These are phyloP conservation scores for Halichoerus grypus DNA, from an alignment of 2,113 vertebrate genomes.

Conservation along the genomic window DNA sequence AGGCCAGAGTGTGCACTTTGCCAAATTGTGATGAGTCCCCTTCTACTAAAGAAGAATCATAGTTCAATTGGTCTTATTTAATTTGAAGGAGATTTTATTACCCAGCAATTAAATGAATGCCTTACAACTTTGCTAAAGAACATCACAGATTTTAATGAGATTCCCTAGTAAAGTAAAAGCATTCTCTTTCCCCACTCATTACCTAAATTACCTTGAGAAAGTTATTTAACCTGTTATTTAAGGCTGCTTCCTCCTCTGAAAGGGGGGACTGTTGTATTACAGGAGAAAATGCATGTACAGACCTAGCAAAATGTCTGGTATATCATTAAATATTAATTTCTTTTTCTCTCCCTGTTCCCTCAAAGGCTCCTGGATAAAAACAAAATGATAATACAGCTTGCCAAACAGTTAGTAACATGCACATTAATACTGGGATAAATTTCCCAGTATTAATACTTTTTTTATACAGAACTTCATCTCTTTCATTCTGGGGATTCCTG, in stretches of 20 bases:
- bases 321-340: conserved; percentile 30
- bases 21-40: background rate
- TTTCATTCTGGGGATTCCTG: background rate
- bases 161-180: background rate
- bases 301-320: conserved; percentile 43
- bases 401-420: background rate
- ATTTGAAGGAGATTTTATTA: conserved; percentile 65
- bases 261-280: background rate
- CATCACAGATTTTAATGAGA: conserved; percentile 61
- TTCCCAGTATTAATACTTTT: background rate
- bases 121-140: conserved; percentile 63
- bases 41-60: conserved; percentile 33
- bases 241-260: conserved; percentile 56
- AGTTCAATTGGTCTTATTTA: conserved; percentile 55
- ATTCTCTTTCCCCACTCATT: conserved; percentile 63
- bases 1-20: background rate
- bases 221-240: conserved; percentile 68
- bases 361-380: conserved; percentile 34
- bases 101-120: conserved; percentile 56
- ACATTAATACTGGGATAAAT: background rate
- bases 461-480: background rate
- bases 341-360: conserved; percentile 37
- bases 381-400: background rate
- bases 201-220: conserved; percentile 68
- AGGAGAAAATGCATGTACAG: background rate